Evolutionary conservation across 23 tunicate genomes (phyloP).

Genomic region (Diplosoma virens): DNA sequence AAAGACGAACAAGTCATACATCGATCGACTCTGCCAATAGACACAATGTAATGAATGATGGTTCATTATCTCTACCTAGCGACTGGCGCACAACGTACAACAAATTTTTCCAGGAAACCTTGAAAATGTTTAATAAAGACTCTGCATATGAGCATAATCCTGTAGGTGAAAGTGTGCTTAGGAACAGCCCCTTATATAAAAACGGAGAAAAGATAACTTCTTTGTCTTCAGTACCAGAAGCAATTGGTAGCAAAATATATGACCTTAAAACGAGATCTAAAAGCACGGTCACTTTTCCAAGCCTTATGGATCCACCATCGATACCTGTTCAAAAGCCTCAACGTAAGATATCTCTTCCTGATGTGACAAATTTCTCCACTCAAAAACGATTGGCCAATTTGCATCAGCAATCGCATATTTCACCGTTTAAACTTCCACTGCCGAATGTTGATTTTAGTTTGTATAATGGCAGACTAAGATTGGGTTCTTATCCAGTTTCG

Average conservation of each 20-base stretch:
- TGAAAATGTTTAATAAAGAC: conserved; percentile 16
- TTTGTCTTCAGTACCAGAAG: no score
- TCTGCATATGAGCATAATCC: no score
- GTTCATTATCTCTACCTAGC: conserved; percentile 20
- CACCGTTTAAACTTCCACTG: background rate
- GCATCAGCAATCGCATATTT: background rate
- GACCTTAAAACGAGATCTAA: conserved; percentile 11
- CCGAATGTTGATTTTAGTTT: background rate
- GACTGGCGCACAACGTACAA: conserved; percentile 34
- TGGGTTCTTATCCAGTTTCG: background rate
- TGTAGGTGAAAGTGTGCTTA: no score
- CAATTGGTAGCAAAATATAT: no score
- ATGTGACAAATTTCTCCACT: background rate
- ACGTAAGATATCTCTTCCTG: conserved; percentile 31
- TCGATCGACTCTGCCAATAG: no score
- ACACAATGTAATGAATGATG: background rate
- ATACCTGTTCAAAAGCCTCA: background rate
- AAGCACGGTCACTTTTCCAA: conserved; percentile 25
- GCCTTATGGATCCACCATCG: background rate
- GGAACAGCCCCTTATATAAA: no score
- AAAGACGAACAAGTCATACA: no score
- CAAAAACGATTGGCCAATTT: background rate
- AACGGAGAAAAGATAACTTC: no score
- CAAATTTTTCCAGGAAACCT: conserved; percentile 21
- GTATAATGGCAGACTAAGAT: background rate